These are phyloP conservation scores for Agriopis marginaria DNA, from an alignment of 2,888 invertebrate genomes.

Conservation along the genomic window DNA sequence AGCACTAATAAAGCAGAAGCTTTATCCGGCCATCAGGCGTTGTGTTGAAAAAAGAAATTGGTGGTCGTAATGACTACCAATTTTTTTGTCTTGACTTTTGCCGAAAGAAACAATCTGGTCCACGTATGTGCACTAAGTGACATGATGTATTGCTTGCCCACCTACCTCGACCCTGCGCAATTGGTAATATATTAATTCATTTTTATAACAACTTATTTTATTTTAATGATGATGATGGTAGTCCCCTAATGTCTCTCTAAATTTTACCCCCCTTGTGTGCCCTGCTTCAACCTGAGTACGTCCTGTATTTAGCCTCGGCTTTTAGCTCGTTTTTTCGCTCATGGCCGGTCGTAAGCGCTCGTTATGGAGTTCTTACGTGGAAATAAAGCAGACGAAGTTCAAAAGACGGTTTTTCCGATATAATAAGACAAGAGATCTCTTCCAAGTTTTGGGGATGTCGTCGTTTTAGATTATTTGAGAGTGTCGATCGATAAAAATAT, in stretches of 20 bases:
- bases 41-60: too few relatives aligned
- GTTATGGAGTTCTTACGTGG: slow-evolving; percentile 29
- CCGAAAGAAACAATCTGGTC: too few relatives aligned
- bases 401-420: slow-evolving; percentile 6
- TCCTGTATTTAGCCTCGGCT: slow-evolving; percentile 6
- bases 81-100: too few relatives aligned
- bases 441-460: slow-evolving; percentile 4
- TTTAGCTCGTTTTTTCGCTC: slow-evolving; percentile 16
- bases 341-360: slow-evolving; percentile 18
- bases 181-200: too few relatives aligned
- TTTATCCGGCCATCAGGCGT: too few relatives aligned
- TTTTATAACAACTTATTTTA: too few relatives aligned
- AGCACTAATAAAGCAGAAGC: too few relatives aligned
- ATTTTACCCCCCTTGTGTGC: background rate
- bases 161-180: too few relatives aligned
- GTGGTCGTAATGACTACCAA: too few relatives aligned
- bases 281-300: background rate
- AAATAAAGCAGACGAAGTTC: slow-evolving; percentile 25
- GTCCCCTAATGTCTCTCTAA: background rate
- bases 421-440: slow-evolving; percentile 16
- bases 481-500: background rate
- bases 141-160: too few relatives aligned
- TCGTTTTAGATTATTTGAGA: slow-evolving; percentile 10
- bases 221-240: too few relatives aligned
- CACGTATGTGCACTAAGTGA: too few relatives aligned